Evolutionary conservation across 2,113 vertebrate genomes (phyloP), one percentile per base, ranked within the genome.

Genomic region (Xenopus laevis): DNA sequence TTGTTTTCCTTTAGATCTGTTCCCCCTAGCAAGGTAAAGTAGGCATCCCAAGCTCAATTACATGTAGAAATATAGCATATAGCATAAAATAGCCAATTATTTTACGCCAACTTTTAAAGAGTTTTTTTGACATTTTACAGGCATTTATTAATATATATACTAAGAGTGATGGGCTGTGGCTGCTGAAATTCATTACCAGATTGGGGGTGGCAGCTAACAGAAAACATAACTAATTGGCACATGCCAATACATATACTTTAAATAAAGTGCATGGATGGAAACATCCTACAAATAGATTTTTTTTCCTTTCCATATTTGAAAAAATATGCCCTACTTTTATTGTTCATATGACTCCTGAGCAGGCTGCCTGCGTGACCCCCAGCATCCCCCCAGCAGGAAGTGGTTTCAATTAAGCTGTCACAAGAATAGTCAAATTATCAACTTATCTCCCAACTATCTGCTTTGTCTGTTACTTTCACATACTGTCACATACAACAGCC

Each of bases 251-350:
- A 50, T 50, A 13, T 50, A 8, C 18, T 58, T n/a, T 58, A 58
- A 17, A 9, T 3, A 58, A 20, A 18, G 13, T 65, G 33, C 33
- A 16, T 50, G 52, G 18, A 18, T 58, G 71, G 62, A 65, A 65
- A 73, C 63, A 66, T 73, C 63, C 71, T 23, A 58, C 21, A 27
- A 60, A 60, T 60, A 50, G 18, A 21, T 52, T 50, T 40, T 6
- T 45, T 47, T 75, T n/a, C 65, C 65, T 62, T 55, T 68, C 65
- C 57, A 33, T 63, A n/a, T 33, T 63, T 45, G 23, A 47, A 69
- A 40, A 40, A 69, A 70, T n/a, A 64, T 77, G 74, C 20, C 66
- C 74, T 77, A 77, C n/a, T 68, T 77, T 76, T 76, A 63, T 68
- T 77, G 47, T 70, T 46, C 53, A 55, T 75, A 10, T 61, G 30